Percentiles rank a stretch among this genome's conserved stretches.
Conservation (phyloP, 2,888 invertebrate species). For the Ctena decussata region DNA sequence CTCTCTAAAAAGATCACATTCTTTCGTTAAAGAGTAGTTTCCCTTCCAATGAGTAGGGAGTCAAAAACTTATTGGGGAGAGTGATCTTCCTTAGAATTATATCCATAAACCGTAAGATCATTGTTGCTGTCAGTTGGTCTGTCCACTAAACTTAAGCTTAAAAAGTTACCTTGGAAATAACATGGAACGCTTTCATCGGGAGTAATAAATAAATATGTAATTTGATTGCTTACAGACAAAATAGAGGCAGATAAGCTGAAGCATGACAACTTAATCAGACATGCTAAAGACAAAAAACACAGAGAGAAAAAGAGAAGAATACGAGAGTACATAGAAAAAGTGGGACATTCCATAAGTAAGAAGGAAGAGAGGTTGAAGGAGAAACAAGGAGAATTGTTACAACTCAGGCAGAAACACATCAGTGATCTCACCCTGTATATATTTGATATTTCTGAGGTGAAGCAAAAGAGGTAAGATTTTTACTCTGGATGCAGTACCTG, state of each 20-base stretch:
- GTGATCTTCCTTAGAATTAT: too few relatives aligned
- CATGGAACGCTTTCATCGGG: too few relatives aligned
- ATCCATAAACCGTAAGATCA: too few relatives aligned
- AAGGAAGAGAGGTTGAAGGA: conserved; percentile 43
- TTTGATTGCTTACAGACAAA: conserved; percentile 26
- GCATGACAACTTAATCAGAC: conserved; percentile 36
- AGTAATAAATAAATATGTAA: too few relatives aligned
- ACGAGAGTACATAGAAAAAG: conserved; percentile 53
- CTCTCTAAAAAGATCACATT: too few relatives aligned
- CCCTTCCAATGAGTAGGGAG: too few relatives aligned
- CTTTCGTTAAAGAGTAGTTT: too few relatives aligned
- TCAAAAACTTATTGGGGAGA: too few relatives aligned
- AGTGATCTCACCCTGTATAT: conserved; percentile 60
- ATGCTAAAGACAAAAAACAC: conserved; percentile 59
- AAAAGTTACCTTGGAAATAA: too few relatives aligned
- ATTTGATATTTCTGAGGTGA: conserved; percentile 60
- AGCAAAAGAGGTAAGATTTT: conserved; percentile 50
- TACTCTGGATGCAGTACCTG: too few relatives aligned
- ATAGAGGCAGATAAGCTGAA: conserved; percentile 27
- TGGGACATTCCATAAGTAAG: conserved; percentile 36
- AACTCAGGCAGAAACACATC: conserved; percentile 52
- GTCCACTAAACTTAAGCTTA: too few relatives aligned
- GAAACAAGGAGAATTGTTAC: conserved; percentile 43
- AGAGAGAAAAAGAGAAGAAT: conserved; percentile 56
- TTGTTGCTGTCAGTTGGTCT: too few relatives aligned